Percentiles rank a stretch among this genome's conserved stretches.
Conservation (phyloP, 2,113 vertebrate species). For the Pao palembangensis region DNA sequence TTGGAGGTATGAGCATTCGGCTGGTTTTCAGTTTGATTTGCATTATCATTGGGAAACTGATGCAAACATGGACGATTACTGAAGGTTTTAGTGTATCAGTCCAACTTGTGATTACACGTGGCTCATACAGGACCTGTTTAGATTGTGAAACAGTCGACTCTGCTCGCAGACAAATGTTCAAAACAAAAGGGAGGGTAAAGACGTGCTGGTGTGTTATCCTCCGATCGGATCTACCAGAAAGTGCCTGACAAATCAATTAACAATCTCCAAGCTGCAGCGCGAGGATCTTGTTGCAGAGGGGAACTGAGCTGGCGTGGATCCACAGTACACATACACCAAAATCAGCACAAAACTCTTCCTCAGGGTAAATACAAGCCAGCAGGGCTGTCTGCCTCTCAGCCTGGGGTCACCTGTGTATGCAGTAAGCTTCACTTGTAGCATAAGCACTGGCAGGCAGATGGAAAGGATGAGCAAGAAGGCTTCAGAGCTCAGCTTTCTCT, state of each 20-base stretch:
- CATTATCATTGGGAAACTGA: too few species aligned
- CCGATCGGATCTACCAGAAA: too few species aligned
- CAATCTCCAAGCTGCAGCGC: too few species aligned
- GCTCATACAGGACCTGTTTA: not conserved
- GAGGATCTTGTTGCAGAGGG: not conserved
- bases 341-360: not conserved
- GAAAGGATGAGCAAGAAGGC: slow-evolving; percentile 62
- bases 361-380: slow-evolving; percentile 16
- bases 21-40: too few species aligned
- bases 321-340: not conserved
- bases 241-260: too few species aligned
- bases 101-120: too few species aligned
- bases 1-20: too few species aligned
- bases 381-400: not conserved
- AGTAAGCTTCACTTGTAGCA: slow-evolving; percentile 52
- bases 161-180: slow-evolving; percentile 7
- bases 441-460: slow-evolving; percentile 61
- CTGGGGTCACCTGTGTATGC: slow-evolving; percentile 8
- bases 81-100: too few species aligned
- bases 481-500: slow-evolving; percentile 59
- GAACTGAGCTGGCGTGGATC: not conserved
- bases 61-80: not conserved
- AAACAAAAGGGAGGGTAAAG: not conserved
- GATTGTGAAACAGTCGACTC: not conserved
- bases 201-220: too few species aligned